A percentile compares a stretch with the other conserved stretches of the same genome.
Evolutionary conservation across 92 coral and sea anemone species (phyloP).

Genomic region (Epizoanthus rinbou): DNA sequence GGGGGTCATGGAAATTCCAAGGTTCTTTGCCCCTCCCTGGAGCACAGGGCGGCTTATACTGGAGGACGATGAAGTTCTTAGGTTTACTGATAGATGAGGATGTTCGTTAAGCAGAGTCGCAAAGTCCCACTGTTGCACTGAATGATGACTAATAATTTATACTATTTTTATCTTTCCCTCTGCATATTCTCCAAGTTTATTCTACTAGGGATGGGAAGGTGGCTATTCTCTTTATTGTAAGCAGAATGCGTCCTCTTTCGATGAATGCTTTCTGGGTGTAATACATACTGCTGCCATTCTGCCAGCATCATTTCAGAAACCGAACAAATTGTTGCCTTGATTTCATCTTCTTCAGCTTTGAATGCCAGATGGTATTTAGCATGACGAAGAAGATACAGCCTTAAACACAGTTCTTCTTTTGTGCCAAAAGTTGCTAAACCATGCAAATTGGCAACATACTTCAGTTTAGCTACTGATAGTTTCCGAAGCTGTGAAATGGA

Average conservation of each 20-base stretch:
- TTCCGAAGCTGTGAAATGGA: conserved; percentile 35
- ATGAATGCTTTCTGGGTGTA: neutral
- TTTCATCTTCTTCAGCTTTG: conserved; percentile 18
- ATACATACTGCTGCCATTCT: conserved; percentile 28
- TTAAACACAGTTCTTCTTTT: conserved; percentile 41
- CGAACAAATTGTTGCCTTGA: conserved; percentile 3
- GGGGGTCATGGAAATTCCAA: too few species aligned
- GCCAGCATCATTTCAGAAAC: conserved; percentile 2
- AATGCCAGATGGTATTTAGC: conserved; percentile 24
- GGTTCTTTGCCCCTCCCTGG: too few species aligned
- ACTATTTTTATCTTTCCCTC: too few species aligned
- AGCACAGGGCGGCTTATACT: too few species aligned
- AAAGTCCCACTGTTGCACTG: too few species aligned
- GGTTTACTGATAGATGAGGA: too few species aligned
- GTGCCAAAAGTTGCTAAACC: conserved; percentile 33
- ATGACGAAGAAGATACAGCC: conserved; percentile 28
- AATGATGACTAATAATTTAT: too few species aligned
- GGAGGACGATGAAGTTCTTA: too few species aligned
- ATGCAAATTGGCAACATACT: conserved; percentile 27
- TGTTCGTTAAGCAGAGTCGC: too few species aligned
- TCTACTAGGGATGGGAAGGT: conserved; percentile 16
- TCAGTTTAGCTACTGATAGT: conserved; percentile 18
- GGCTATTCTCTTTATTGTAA: conserved; percentile 27
- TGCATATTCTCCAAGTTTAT: conserved; percentile 24
- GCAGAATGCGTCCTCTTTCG: conserved; percentile 35